phyloP scores from a whole-genome alignment of 2,888 invertebrate species.

The Thymelicus lineola region DNA sequence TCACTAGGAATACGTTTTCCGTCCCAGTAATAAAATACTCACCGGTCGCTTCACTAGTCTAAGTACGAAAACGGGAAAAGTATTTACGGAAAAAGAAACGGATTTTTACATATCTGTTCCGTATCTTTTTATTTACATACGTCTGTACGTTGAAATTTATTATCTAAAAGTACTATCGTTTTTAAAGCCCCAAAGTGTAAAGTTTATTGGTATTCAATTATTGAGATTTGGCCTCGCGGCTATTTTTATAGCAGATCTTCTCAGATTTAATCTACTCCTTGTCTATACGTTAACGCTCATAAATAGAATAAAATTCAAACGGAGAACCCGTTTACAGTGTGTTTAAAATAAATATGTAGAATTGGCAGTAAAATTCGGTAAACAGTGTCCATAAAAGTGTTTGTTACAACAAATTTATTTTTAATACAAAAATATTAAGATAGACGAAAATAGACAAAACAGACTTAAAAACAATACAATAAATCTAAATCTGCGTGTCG shows the following conservation, averaged over 20 bases:
- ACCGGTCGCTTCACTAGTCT: slow-evolving; percentile 51
- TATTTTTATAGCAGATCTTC: slow-evolving; percentile 29
- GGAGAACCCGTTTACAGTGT: slow-evolving; percentile 12
- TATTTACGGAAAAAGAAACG: slow-evolving; percentile 12
- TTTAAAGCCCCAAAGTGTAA: slow-evolving; percentile 27
- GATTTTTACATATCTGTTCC: slow-evolving; percentile 17
- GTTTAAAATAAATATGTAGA: not conserved
- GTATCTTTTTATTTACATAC: slow-evolving; percentile 21
- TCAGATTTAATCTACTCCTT: slow-evolving; percentile 30
- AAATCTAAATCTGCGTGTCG: not conserved
- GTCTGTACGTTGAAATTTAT: slow-evolving; percentile 13
- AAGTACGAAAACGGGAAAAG: slow-evolving; percentile 15
- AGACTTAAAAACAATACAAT: too few species aligned
- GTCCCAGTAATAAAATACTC: slow-evolving; percentile 54
- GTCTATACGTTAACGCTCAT: slow-evolving; percentile 22
- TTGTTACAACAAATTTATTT: too few species aligned
- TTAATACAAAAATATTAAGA: too few species aligned
- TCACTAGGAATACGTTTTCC: slow-evolving; percentile 40
- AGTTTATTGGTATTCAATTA: slow-evolving; percentile 34
- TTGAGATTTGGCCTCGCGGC: slow-evolving; percentile 29
- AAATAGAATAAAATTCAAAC: slow-evolving; percentile 27
- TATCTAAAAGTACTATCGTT: slow-evolving; percentile 9
- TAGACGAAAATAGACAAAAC: too few species aligned
- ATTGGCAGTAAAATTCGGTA: too few species aligned
- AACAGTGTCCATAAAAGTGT: too few species aligned